These are phyloP conservation scores for Embidobia sp. DNA, from an alignment of 2,888 invertebrate species.

Conservation along the genomic window DNA sequence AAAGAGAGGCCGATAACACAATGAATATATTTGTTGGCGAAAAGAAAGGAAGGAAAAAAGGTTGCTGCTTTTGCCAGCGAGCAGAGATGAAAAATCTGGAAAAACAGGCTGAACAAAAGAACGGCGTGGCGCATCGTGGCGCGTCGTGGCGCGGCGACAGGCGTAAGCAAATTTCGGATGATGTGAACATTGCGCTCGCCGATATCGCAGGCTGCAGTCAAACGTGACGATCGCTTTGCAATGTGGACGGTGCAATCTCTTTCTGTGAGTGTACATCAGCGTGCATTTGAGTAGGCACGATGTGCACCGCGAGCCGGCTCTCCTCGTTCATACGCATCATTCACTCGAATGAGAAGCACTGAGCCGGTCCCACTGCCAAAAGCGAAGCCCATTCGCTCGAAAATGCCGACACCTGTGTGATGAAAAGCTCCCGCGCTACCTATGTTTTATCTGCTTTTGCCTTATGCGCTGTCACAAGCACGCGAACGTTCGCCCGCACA, in stretches of 20 bases:
- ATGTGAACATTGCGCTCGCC: background rate
- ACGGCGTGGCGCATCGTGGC: too few relatives aligned
- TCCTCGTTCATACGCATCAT: slow-evolving; percentile 21
- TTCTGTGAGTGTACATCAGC: slow-evolving; percentile 15
- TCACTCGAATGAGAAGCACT: slow-evolving; percentile 42
- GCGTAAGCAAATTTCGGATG: background rate
- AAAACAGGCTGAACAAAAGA: too few relatives aligned
- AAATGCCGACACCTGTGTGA: slow-evolving; percentile 51
- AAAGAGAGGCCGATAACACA: too few relatives aligned
- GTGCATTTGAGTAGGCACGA: slow-evolving; percentile 22
- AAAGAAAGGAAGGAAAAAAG: too few relatives aligned
- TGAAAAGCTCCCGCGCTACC: slow-evolving; percentile 34
- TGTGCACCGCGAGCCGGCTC: slow-evolving; percentile 11
- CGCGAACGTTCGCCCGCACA: slow-evolving; percentile 35
- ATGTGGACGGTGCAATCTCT: slow-evolving; percentile 12
- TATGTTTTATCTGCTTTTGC: slow-evolving; percentile 40
- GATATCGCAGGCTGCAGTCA: background rate
- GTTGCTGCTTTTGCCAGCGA: too few relatives aligned
- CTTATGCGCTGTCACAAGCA: slow-evolving; percentile 47
- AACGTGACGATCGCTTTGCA: slow-evolving; percentile 14
- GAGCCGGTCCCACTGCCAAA: slow-evolving; percentile 52
- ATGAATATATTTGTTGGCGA: too few relatives aligned
- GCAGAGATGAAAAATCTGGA: too few relatives aligned
- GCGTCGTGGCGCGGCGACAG: too few relatives aligned
- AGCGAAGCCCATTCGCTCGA: slow-evolving; percentile 50